Base-by-base conservation (phyloP, 2,113 vertebrate species). In the Salvelinus sp. region DNA sequence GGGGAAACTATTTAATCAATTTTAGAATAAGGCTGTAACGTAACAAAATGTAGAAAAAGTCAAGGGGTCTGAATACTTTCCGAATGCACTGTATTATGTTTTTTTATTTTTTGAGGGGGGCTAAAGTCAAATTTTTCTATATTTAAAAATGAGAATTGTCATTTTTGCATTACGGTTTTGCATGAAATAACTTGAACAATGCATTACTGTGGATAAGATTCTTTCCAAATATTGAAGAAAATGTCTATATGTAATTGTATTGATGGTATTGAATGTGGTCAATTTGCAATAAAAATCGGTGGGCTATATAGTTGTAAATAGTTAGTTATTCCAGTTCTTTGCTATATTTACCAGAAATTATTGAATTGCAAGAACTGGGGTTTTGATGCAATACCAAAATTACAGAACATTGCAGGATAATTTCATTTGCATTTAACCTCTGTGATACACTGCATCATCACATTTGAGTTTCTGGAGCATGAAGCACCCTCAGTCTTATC, bases 401-500 rank as follows among this genome's bases (percentile, higher is more conserved):
- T 84, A 87, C 70, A 80, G 82, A 83, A 83, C 88, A 85, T 78
- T 84, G 62, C 70, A 50, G 70, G 75, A 85, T 75, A 72, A 84
- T 86, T 90, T 88, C 74, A 83, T 79, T 54, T 75, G 75, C 65
- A 58, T 89, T 81, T 83, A 80, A 82, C 82, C 81, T 80, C 83
- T 74, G 70, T 10, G 7, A 44, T 9, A 12, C 38, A 44, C 7
- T 44, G 38, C 38, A 44, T 44, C 30, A 87, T 83, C 80, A 83
- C 79, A 84, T 83, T 83, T 83, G 85, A 79, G 88, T 87, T 83
- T 84, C 85, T 88, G 87, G 80, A 9, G 86, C 84, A 84, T 7
- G 82, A 86, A 84, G 60, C 86, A 81, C 81, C 86, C 85, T 25
- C 80, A 85, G 82, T 84, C 88, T 90, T 90, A 89, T 92, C 90